phyloP scores from a whole-genome alignment of 2,113 vertebrate genomes.

The Ameiurus melas region DNA sequence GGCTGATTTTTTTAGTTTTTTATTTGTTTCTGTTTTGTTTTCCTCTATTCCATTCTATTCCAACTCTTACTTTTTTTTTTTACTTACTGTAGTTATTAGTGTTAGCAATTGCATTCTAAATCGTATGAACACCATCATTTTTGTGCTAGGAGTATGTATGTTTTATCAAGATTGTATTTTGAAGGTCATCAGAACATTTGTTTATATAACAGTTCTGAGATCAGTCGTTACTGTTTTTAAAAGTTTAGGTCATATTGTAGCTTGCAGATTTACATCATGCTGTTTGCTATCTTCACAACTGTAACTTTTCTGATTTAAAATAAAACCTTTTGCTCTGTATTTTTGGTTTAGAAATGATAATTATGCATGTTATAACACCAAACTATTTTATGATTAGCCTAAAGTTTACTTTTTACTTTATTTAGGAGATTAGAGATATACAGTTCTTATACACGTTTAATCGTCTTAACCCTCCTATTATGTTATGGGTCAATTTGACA shows the following conservation, averaged over 20 bases:
- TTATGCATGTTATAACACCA: not conserved
- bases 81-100: not conserved
- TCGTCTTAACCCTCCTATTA: too few relatives aligned
- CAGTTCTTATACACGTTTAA: not conserved
- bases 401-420: not conserved
- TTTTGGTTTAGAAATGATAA: not conserved
- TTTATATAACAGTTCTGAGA: not conserved
- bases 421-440: not conserved
- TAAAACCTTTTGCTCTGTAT: constrained; percentile 1
- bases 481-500: too few relatives aligned
- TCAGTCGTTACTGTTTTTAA: not conserved
- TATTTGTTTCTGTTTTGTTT: not conserved
- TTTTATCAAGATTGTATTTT: not conserved
- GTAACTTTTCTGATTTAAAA: not conserved
- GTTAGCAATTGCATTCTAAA: not conserved
- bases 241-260: not conserved
- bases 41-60: not conserved
- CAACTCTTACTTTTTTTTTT: too few relatives aligned
- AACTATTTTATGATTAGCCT: not conserved
- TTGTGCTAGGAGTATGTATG: not conserved
- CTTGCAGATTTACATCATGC: not conserved
- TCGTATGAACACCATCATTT: not conserved
- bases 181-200: not conserved
- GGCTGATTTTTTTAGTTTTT: not conserved
- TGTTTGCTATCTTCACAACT: not conserved